phyloP scores from a whole-genome alignment of 2,113 vertebrate genomes.

The Toxotes jaculatrix region DNA sequence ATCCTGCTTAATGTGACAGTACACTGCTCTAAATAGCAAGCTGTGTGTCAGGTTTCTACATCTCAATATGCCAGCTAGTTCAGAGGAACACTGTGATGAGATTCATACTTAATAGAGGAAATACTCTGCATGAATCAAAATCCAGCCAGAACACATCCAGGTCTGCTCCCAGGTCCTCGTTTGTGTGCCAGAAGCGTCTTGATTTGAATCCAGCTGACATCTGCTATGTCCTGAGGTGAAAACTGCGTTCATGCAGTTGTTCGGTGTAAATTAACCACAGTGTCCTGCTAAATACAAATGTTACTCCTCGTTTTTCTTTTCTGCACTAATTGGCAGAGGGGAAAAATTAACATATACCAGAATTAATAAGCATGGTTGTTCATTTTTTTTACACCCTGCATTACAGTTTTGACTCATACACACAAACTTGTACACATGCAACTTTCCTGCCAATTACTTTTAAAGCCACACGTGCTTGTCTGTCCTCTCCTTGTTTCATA shows the following conservation, averaged over 20 bases:
- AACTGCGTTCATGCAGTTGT: background rate
- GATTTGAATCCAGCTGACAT: conserved; percentile 46
- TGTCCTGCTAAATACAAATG: conserved; percentile 24
- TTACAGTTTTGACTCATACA: background rate
- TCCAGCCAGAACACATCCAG: background rate
- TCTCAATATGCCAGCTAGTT: background rate
- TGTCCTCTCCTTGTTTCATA: background rate
- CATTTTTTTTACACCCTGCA: background rate
- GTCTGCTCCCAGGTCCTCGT: background rate
- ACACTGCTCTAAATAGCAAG: background rate
- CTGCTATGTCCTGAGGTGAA: conserved; percentile 37
- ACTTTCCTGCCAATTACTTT: background rate
- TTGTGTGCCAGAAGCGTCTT: background rate
- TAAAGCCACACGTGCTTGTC: fast-evolving
- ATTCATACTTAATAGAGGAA: conserved; percentile 5
- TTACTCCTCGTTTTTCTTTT: conserved; percentile 27
- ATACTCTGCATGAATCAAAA: background rate
- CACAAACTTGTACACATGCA: background rate
- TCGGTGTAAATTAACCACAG: conserved; percentile 3
- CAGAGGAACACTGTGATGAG: background rate
- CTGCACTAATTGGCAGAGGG: conserved; percentile 39
- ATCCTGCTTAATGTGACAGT: background rate
- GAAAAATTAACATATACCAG: conserved; percentile 20
- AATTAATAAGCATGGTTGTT: background rate
- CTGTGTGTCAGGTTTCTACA: background rate